These are phyloP conservation scores for Synodontis membranacea DNA, from an alignment of 2,113 vertebrate genomes.

Conservation along the genomic window DNA sequence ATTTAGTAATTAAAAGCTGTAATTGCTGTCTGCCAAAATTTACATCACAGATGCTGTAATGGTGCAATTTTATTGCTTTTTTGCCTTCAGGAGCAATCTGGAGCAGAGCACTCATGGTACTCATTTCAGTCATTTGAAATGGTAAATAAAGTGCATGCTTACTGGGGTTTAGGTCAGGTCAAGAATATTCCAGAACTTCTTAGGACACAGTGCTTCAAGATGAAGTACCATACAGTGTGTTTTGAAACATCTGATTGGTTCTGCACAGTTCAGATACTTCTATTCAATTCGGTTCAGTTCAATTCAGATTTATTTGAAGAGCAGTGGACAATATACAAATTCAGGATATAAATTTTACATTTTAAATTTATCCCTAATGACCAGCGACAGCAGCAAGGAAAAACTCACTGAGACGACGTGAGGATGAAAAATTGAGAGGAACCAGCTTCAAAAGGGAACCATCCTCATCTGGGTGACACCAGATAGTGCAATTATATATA, in stretches of 20 bases:
- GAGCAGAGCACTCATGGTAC: neutral
- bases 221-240: neutral
- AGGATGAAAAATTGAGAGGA: no score
- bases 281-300: neutral
- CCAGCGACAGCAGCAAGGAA: no score
- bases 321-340: no score
- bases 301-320: no score
- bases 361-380: no score
- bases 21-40: neutral
- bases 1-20: neutral
- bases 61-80: neutral
- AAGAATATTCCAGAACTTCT: neutral
- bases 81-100: neutral
- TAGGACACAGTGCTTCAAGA: neutral
- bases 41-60: neutral
- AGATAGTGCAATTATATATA: no score
- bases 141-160: constrained; percentile 12
- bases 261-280: neutral
- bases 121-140: constrained; percentile 13
- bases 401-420: no score
- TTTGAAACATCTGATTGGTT: neutral
- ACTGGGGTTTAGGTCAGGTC: neutral
- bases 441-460: no score
- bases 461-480: no score
- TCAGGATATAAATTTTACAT: no score